Evolutionary conservation across 2,888 invertebrate species (phyloP).

Genomic region (Andrena bicolor): DNA sequence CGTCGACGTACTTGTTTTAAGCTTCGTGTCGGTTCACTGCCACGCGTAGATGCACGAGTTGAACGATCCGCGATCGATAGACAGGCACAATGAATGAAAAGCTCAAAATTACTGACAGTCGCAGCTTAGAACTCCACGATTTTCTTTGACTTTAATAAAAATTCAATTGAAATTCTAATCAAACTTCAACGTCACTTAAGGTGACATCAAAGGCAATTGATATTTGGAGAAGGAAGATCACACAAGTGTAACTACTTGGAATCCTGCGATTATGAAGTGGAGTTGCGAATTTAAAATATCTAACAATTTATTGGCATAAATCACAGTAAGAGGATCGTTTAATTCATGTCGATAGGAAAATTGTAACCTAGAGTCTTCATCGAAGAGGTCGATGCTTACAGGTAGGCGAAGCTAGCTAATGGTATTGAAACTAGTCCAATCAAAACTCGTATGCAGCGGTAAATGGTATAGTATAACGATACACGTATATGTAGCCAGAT

Average conservation of each 20-base stretch:
- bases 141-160: background rate
- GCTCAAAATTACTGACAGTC: background rate
- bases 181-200: no score
- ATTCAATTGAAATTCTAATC: no score
- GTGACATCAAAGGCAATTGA: no score
- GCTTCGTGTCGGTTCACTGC: constrained; percentile 55
- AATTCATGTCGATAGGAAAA: constrained; percentile 27
- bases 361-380: constrained; percentile 12
- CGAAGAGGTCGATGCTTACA: constrained; percentile 42
- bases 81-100: background rate
- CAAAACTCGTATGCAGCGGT: constrained; percentile 43
- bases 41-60: constrained; percentile 31
- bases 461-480: constrained; percentile 44
- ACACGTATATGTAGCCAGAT: constrained; percentile 25
- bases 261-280: no score
- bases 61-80: constrained; percentile 30
- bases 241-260: no score
- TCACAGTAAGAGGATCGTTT: constrained; percentile 4
- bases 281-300: no score
- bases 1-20: constrained; percentile 60
- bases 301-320: background rate
- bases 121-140: background rate
- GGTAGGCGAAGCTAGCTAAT: constrained; percentile 59
- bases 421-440: constrained; percentile 67
- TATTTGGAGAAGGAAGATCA: no score